Conservation (phyloP, 2,888 invertebrate species). For the Dasysyrphus tricinctus region DNA sequence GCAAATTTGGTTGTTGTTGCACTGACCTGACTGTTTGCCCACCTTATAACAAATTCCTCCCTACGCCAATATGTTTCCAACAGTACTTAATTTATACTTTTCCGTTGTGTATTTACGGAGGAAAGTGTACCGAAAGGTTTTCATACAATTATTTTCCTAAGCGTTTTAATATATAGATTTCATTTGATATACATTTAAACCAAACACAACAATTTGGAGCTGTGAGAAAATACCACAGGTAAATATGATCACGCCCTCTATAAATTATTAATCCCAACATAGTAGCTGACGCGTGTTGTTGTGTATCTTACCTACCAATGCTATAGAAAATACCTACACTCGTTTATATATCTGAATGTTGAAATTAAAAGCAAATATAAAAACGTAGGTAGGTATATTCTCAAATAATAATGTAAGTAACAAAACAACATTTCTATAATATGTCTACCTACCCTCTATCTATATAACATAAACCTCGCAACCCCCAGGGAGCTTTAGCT, state of each 20-base stretch:
- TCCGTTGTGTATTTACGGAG: too few relatives aligned
- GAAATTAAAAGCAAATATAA: constrained; percentile 32
- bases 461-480: neutral
- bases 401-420: neutral
- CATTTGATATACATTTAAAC: too few relatives aligned
- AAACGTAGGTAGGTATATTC: neutral
- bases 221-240: constrained; percentile 4
- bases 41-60: too few relatives aligned
- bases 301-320: neutral
- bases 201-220: neutral
- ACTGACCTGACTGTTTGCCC: too few relatives aligned
- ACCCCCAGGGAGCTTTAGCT: constrained; percentile 23
- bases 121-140: too few relatives aligned
- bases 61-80: too few relatives aligned
- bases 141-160: too few relatives aligned
- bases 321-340: neutral
- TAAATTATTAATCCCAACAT: constrained; percentile 9
- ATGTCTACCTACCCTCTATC: neutral
- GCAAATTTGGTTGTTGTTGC: too few relatives aligned
- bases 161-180: too few relatives aligned
- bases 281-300: neutral
- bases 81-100: too few relatives aligned
- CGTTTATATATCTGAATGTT: neutral
- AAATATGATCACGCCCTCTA: neutral
- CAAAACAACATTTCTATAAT: neutral